Evolutionary conservation across 2,888 invertebrate genomes (phyloP).

Genomic region (Galerucella pusilla): DNA sequence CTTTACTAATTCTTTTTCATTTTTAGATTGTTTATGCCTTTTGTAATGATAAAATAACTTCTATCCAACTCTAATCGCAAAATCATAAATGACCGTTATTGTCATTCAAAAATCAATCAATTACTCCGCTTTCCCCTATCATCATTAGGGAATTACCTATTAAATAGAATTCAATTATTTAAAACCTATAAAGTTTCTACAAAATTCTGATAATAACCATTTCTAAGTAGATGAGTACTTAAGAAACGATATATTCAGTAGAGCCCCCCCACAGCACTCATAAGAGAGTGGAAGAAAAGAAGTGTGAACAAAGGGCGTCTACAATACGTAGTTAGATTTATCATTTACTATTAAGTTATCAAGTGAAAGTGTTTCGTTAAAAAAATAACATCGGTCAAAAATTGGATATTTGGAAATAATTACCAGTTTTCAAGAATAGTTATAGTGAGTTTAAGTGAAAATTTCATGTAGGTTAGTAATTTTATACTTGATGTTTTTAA

Average conservation of each 20-base stretch:
- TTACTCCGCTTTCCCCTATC: neutral
- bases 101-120: neutral
- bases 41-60: too few species aligned
- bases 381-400: neutral
- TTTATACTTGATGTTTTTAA: neutral
- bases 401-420: constrained; percentile 4
- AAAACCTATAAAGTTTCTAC: neutral
- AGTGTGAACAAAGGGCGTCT: constrained; percentile 1
- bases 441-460: neutral
- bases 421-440: neutral
- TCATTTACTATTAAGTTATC: neutral
- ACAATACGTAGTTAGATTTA: neutral
- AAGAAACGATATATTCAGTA: neutral
- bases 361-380: neutral
- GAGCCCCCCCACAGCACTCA: neutral
- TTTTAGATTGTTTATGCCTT: too few species aligned
- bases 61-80: too few species aligned
- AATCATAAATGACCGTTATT: too few species aligned
- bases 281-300: neutral
- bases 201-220: neutral
- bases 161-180: neutral
- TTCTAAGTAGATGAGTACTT: neutral
- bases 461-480: neutral
- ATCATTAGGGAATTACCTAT: neutral
- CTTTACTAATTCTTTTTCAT: too few species aligned